phyloP scores from a whole-genome alignment of 2,888 invertebrate species.

The Hartigia nigra region DNA sequence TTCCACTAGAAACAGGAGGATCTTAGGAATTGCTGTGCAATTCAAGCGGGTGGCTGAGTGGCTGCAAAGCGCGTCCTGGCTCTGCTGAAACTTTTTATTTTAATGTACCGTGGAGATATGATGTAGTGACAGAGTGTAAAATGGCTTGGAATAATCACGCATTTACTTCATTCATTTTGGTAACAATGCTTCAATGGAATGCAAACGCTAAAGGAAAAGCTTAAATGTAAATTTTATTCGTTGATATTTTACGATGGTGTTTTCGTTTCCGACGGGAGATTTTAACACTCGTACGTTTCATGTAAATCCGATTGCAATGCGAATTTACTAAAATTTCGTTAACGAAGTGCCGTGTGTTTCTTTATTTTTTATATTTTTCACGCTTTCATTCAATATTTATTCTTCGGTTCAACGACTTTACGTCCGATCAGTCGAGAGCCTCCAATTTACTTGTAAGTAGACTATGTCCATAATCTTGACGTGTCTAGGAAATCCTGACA shows the following conservation, averaged over 20 bases:
- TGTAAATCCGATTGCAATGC: not conserved
- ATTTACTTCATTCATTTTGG: not conserved
- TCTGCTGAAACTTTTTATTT: not conserved
- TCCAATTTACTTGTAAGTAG: not conserved
- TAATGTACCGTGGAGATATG: not conserved
- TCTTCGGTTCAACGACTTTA: not conserved
- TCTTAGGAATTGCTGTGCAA: not conserved
- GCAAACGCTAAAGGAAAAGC: not conserved
- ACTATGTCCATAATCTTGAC: not conserved
- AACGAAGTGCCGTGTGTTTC: too few species aligned
- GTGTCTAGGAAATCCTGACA: not conserved
- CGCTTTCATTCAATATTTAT: not conserved
- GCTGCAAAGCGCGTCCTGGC: not conserved
- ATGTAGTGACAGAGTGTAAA: not conserved
- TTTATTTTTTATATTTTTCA: not conserved
- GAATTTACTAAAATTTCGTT: not conserved
- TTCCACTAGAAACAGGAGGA: not conserved
- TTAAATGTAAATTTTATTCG: not conserved
- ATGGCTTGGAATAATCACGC: not conserved
- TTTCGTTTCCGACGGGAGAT: not conserved
- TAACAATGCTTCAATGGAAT: not conserved
- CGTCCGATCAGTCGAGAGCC: not conserved
- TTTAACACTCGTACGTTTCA: not conserved
- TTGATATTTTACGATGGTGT: not conserved
- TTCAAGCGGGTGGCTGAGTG: not conserved